Conservation (phyloP, 2,113 vertebrate species). For the Cettia cetti region DNA sequence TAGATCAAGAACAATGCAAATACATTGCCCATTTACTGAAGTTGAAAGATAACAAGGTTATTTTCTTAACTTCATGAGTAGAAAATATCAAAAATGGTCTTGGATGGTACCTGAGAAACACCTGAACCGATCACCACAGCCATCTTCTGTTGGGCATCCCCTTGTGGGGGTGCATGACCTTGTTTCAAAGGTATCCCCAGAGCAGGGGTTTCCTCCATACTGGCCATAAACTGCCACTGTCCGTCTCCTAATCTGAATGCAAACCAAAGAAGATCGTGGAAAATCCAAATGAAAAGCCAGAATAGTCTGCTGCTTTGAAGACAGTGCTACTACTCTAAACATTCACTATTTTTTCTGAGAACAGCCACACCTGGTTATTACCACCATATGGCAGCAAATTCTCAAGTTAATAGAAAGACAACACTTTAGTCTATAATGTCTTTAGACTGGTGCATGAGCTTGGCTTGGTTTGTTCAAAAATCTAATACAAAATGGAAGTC, state of each 20-base stretch:
- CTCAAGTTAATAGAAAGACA: neutral
- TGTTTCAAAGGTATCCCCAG: constrained; percentile 71
- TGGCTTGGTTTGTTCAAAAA: neutral
- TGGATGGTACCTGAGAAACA: constrained; percentile 83
- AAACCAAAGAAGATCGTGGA: neutral
- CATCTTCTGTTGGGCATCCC: constrained; percentile 82
- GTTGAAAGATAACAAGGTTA: neutral
- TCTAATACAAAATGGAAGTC: neutral
- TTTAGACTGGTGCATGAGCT: neutral
- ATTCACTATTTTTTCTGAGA: neutral
- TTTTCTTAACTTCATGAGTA: neutral
- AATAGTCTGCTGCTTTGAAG: neutral
- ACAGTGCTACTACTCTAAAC: neutral
- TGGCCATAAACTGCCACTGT: constrained; percentile 79
- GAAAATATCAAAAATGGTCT: neutral
- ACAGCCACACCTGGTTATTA: neutral
- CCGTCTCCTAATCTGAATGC: constrained; percentile 78
- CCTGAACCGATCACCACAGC: constrained; percentile 86
- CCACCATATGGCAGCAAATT: neutral
- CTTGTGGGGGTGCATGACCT: constrained; percentile 73
- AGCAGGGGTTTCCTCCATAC: constrained; percentile 80
- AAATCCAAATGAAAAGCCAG: neutral
- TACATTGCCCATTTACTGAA: neutral
- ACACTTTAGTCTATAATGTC: neutral
- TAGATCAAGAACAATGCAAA: neutral